Base-by-base conservation (phyloP, 2,113 vertebrate species). In the Peromyscus polionotus region DNA sequence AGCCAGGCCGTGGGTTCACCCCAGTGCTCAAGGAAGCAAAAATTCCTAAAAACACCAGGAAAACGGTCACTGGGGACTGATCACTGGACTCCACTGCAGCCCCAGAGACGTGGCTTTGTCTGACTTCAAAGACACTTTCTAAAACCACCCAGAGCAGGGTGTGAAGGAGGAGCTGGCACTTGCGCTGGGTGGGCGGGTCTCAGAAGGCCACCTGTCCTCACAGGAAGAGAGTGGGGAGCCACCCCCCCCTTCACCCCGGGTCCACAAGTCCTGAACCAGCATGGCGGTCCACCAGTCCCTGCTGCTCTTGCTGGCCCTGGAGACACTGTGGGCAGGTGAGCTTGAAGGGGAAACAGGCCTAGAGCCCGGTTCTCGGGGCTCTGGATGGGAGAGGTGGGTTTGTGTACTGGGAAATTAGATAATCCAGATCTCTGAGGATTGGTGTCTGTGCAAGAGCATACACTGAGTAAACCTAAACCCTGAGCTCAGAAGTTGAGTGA, bases 221-320 rank as follows among this genome's bases (percentile, higher is more conserved):
- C 67, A 73, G 91, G 67, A 84, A 68, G 80, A 16, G 63, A 7
- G 68, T 59, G 5, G 2, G n/a, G 7, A 7, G 6, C 13, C 22
- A 22, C 54, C 33, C 19, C 48, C 48, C 16, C 77, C 3, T 1
- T 1, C 24, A 68, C 67, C 54, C 19, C 2, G 13, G 57, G 12
- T 22, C 76, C 51, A 42, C 17, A 5, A 36, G 9, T 45, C 22
- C 75, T 6, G 7, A 10, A 13, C 48, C 73, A 83, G 13, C 31
- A 7, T 7, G 26, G 63, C 67, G 61, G 39, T 26, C 31, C 0
- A 6, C 36, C 16, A 5, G 72, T 81, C 57, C 22, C 26, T 45
- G 16, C 83, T 95, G 51, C 70, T 89, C 45, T 11, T 90, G 61
- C 81, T 96, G 90, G 90, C 93, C 65, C 20, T 1, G 2, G n/a